Conservation (phyloP, 2,888 invertebrate species). For the Euplexia lucipara region DNA sequence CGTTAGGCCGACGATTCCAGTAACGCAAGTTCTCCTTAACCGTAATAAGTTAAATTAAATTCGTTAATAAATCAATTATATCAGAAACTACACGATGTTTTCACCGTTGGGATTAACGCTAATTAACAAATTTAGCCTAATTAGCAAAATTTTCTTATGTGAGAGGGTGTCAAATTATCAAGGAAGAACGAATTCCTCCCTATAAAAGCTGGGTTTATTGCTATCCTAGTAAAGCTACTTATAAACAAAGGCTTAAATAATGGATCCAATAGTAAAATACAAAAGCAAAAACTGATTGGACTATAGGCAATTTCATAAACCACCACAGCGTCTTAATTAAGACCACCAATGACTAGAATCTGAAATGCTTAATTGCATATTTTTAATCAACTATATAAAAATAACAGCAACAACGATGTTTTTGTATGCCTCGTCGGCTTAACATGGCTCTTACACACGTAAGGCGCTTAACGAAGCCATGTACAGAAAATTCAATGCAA, state of each 20-base stretch:
- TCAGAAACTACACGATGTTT: conserved; percentile 41
- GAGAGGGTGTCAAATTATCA: conserved; percentile 4
- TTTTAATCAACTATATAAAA: background rate
- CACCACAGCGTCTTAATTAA: background rate
- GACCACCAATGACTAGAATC: background rate
- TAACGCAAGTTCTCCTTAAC: conserved; percentile 51
- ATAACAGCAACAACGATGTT: background rate
- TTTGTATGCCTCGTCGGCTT: conserved; percentile 13
- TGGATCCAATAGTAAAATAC: background rate
- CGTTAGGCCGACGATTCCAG: conserved; percentile 50
- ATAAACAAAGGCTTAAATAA: background rate
- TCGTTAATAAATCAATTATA: conserved; percentile 51
- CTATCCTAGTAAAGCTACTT: too few relatives aligned
- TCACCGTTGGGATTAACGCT: conserved; percentile 37
- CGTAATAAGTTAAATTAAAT: conserved; percentile 39
- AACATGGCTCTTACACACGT: conserved; percentile 1
- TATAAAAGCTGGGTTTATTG: conserved; percentile 9
- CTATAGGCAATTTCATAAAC: background rate
- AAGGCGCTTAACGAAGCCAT: conserved; percentile 40
- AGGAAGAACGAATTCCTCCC: background rate
- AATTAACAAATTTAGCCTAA: conserved; percentile 38
- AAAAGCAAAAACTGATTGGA: too few relatives aligned
- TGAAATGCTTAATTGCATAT: background rate
- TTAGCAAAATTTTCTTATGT: conserved; percentile 14
- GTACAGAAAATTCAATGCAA: conserved; percentile 18